Evolutionary conservation across 2,888 invertebrate species (phyloP).

Genomic region (Globia sparganii): DNA sequence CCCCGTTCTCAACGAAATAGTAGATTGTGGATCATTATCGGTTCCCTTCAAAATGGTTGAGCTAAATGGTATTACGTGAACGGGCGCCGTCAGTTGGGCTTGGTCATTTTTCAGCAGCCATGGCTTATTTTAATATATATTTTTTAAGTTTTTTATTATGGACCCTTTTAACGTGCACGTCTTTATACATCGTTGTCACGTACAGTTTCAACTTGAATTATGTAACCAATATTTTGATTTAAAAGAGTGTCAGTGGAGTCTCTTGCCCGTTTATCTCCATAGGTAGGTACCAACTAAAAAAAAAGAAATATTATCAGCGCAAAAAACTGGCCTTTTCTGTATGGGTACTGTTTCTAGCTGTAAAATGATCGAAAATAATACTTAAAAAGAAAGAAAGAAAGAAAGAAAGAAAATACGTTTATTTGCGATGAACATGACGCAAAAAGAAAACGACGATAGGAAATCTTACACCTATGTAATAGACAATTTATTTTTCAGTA

Average conservation of each 20-base stretch:
- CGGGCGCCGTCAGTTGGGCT: neutral
- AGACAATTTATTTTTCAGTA: too few relatives aligned
- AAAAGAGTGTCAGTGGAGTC: neutral
- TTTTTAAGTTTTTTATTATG: neutral
- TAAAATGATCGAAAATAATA: too few relatives aligned
- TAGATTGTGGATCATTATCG: neutral
- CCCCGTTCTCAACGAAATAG: neutral
- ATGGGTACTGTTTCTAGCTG: too few relatives aligned
- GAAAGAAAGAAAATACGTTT: too few relatives aligned
- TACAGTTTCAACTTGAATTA: neutral
- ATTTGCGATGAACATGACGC: too few relatives aligned
- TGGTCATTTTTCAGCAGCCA: neutral
- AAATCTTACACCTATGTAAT: too few relatives aligned
- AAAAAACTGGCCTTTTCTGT: too few relatives aligned
- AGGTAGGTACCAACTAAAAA: neutral
- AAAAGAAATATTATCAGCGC: too few relatives aligned
- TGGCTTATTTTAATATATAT: neutral
- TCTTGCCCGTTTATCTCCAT: neutral
- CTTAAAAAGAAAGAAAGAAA: too few relatives aligned
- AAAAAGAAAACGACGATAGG: too few relatives aligned
- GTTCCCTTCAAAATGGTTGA: neutral
- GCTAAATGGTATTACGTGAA: neutral
- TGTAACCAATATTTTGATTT: neutral
- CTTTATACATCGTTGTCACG: neutral
- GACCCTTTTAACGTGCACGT: neutral